phyloP scores from a whole-genome alignment of 2,888 invertebrate species.

The Tetrapedia diversipes region DNA sequence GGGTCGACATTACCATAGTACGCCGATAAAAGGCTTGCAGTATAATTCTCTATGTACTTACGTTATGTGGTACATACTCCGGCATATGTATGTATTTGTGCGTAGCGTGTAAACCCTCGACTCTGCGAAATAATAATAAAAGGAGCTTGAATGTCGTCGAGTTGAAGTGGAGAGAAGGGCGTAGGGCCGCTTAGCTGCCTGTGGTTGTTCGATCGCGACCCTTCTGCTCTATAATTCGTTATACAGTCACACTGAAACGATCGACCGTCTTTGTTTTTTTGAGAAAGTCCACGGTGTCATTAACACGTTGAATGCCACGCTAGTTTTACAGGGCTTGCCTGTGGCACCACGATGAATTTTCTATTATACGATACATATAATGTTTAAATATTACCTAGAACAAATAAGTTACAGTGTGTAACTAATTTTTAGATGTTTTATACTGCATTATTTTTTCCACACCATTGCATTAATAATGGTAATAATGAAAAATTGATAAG shows the following conservation, averaged over 20 bases:
- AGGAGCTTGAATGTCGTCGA: background rate
- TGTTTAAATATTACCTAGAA: too few relatives aligned
- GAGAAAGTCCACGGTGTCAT: conserved; percentile 55
- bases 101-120: conserved; percentile 46
- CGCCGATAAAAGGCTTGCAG: conserved; percentile 29
- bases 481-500: too few relatives aligned
- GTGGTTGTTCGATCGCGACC: conserved; percentile 47
- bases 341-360: too few relatives aligned
- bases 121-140: conserved; percentile 59
- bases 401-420: too few relatives aligned
- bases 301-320: conserved; percentile 59
- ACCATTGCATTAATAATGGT: too few relatives aligned
- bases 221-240: conserved; percentile 50
- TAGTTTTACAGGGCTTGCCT: too few relatives aligned
- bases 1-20: conserved; percentile 34
- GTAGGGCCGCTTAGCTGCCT: conserved; percentile 30
- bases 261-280: conserved; percentile 9
- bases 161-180: background rate
- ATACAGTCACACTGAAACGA: conserved; percentile 58
- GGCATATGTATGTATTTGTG: conserved; percentile 31
- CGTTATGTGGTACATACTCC: conserved; percentile 14
- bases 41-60: too few relatives aligned
- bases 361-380: too few relatives aligned
- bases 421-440: too few relatives aligned
- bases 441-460: too few relatives aligned